These are phyloP conservation scores for Amblyraja radiata DNA, from an alignment of 2,797 vertebrate species.

Conservation along the genomic window DNA sequence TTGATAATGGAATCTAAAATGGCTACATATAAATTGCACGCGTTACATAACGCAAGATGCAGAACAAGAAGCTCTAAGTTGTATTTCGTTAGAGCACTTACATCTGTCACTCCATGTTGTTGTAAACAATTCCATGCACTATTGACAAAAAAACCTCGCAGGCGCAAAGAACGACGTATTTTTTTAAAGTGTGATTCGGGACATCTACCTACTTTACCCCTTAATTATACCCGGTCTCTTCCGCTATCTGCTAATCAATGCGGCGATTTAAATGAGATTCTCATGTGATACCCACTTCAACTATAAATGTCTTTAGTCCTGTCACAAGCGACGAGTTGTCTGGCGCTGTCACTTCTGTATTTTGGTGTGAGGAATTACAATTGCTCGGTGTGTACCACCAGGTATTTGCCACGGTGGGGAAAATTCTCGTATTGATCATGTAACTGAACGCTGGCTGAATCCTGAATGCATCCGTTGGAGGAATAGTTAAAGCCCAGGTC, in stretches of 20 bases:
- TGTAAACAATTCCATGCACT: not conserved
- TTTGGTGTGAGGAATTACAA: not conserved
- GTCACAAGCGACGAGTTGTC: conserved; percentile 17
- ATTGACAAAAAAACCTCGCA: not conserved
- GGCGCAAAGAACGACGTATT: not conserved
- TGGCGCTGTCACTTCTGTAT: not conserved
- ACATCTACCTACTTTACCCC: conserved; percentile 22
- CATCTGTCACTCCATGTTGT: not conserved
- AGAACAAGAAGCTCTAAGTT: not conserved
- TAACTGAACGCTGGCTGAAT: not conserved
- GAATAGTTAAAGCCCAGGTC: not conserved
- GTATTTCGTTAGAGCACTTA: not conserved
- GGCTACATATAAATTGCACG: not conserved
- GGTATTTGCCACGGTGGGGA: not conserved
- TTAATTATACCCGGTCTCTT: conserved; percentile 37
- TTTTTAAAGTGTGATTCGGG: conserved; percentile 36
- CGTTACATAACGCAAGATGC: not conserved
- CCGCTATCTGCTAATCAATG: conserved; percentile 39
- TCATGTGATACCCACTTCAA: conserved; percentile 37
- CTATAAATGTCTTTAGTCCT: conserved; percentile 36
- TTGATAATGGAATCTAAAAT: not conserved
- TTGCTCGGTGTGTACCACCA: not conserved
- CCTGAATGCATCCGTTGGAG: not conserved
- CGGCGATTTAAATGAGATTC: conserved; percentile 34
- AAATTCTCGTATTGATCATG: not conserved